phyloP scores from a whole-genome alignment of 1,140 invertebrate species.

The Oncopodura yosiiana region DNA sequence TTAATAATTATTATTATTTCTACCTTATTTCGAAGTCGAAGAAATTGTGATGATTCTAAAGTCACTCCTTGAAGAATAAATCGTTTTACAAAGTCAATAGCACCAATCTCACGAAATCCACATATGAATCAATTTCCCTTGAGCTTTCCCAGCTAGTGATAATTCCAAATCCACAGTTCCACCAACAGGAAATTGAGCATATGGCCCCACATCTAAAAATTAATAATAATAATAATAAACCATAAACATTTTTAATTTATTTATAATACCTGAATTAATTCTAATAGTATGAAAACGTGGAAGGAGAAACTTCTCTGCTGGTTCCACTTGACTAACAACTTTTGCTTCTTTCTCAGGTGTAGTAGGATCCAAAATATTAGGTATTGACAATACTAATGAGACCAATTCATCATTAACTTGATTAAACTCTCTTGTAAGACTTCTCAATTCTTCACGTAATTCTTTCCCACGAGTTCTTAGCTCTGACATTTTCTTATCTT shows the following conservation, averaged over 20 bases:
- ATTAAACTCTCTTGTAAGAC: constrained; percentile 33
- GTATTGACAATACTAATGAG: constrained; percentile 52
- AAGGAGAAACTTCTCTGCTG: background rate
- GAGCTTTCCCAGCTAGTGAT: constrained; percentile 10
- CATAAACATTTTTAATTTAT: background rate
- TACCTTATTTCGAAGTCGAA: constrained; percentile 29
- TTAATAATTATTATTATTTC: no score
- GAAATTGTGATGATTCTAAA: constrained; percentile 18
- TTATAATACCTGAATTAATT: background rate
- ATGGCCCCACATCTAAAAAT: constrained; percentile 7
- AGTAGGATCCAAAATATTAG: constrained; percentile 52
- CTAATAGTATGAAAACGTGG: background rate
- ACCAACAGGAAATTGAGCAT: constrained; percentile 9
- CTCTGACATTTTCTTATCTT: constrained; percentile 41
- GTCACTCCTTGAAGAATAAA: constrained; percentile 16
- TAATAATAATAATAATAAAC: background rate
- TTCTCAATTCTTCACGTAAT: constrained; percentile 46
- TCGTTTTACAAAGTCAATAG: constrained; percentile 20
- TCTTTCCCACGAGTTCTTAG: constrained; percentile 46
- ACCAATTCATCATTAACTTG: constrained; percentile 51
- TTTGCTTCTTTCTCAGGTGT: constrained; percentile 44
- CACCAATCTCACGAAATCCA: constrained; percentile 24
- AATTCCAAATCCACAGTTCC: constrained; percentile 8
- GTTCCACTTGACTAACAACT: no score
- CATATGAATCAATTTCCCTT: constrained; percentile 8